phyloP scores from a whole-genome alignment of 1,140 invertebrate species.

The Drosophila busckii region DNA sequence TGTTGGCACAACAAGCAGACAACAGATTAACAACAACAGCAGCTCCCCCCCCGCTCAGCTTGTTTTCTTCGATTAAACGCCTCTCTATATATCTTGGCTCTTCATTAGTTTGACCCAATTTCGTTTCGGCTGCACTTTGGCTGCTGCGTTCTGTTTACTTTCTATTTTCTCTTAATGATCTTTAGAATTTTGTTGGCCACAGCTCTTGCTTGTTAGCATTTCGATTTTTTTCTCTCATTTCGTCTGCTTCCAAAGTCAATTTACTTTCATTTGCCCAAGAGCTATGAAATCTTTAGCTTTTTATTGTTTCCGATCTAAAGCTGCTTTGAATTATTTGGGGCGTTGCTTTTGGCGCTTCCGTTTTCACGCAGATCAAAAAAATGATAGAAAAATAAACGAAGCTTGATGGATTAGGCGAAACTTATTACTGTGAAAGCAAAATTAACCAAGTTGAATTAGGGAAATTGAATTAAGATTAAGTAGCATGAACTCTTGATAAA shows the following conservation, averaged over 20 bases:
- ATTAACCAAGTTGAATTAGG: no score
- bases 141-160: conserved; percentile 58
- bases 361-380: conserved; percentile 16
- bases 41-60: conserved; percentile 10
- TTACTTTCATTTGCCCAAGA: conserved; percentile 56
- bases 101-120: conserved; percentile 72
- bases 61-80: conserved; percentile 47
- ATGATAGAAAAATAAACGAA: no score
- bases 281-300: conserved; percentile 21
- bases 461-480: no score
- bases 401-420: no score
- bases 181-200: conserved; percentile 42
- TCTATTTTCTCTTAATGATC: conserved; percentile 57
- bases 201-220: conserved; percentile 40
- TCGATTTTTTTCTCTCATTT: conserved; percentile 30
- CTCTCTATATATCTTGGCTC: conserved; percentile 65
- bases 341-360: conserved; percentile 41
- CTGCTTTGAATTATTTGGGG: conserved; percentile 20
- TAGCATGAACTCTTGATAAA: no score
- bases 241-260: conserved; percentile 34
- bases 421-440: no score
- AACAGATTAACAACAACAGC: conserved; percentile 58
- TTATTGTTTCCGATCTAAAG: conserved; percentile 21
- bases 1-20: conserved; percentile 63
- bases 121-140: conserved; percentile 13